Conservation (phyloP, 2,797 vertebrate genomes). For the Acanthis flammea region DNA sequence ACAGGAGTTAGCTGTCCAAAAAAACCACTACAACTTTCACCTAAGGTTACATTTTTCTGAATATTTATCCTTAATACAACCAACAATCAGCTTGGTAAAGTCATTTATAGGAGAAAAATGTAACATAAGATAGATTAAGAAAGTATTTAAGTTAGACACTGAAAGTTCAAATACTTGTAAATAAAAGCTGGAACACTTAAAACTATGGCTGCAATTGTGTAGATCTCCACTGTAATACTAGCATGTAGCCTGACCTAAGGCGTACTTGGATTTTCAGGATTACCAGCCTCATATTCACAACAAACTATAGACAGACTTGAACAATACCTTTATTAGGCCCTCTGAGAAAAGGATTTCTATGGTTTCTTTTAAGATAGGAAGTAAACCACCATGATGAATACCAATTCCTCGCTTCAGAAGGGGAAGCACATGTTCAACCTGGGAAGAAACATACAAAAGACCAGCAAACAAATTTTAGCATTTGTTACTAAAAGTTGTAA, state of each 20-base stretch:
- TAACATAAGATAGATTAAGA: background rate
- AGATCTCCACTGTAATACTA: accelerated
- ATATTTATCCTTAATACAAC: background rate
- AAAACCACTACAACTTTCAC: accelerated
- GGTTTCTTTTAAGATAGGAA: conserved; percentile 97
- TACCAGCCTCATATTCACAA: background rate
- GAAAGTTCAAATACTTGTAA: background rate
- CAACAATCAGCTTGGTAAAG: background rate
- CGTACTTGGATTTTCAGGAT: accelerated
- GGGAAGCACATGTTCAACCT: conserved; percentile 98
- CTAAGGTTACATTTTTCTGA: background rate
- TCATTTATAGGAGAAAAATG: background rate
- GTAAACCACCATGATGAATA: conserved; percentile 94
- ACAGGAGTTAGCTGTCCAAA: background rate
- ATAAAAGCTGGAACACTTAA: background rate
- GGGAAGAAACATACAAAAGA: background rate
- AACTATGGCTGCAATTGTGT: background rate
- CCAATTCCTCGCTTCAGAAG: conserved; percentile 94
- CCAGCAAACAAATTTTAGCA: background rate
- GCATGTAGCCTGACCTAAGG: background rate
- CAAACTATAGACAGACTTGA: background rate
- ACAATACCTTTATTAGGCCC: conserved; percentile 90
- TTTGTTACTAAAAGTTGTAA: background rate
- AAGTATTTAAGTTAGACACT: background rate
- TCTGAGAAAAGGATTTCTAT: conserved; percentile 99